These are phyloP conservation scores for Dugesia japonica DNA, from an alignment of 2,888 invertebrate species.

Conservation along the genomic window DNA sequence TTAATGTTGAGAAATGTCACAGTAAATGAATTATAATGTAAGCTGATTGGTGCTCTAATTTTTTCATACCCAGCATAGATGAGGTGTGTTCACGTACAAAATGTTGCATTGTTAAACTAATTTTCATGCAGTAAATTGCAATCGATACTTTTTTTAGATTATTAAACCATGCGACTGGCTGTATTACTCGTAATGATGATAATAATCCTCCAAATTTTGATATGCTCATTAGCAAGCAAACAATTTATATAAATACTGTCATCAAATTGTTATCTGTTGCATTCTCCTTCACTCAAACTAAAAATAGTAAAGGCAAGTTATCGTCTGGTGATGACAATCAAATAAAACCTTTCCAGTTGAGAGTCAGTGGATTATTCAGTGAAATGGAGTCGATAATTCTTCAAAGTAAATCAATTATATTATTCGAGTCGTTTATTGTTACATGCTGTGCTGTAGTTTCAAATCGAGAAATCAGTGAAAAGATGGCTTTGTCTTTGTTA, in stretches of 20 bases:
- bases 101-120: no score
- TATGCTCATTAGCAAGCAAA: neutral
- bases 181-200: neutral
- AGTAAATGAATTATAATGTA: no score
- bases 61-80: no score
- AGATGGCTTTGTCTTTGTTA: neutral
- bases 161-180: neutral
- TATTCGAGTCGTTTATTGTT: no score
- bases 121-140: no score
- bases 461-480: neutral
- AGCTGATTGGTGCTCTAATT: no score
- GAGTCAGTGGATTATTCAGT: neutral
- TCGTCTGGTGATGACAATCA: neutral
- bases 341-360: neutral
- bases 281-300: neutral
- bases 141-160: neutral
- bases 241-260: neutral
- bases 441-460: neutral
- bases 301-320: neutral
- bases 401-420: no score
- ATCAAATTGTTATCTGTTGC: neutral
- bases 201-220: neutral
- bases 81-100: no score
- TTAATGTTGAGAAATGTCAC: no score
- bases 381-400: neutral